phyloP scores from a whole-genome alignment of 2,888 invertebrate genomes.

The Erpobdella octoculata region DNA sequence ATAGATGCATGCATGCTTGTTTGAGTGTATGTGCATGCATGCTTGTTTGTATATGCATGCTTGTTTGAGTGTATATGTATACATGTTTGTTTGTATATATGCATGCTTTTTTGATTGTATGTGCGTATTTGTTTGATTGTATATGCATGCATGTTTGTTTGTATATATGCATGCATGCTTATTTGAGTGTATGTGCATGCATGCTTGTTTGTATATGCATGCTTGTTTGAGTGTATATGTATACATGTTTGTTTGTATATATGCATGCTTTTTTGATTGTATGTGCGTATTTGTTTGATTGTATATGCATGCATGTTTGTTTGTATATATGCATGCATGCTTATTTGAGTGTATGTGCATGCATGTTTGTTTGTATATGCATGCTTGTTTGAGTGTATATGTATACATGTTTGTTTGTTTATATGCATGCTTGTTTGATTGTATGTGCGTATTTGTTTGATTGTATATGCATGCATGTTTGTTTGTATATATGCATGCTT shows the following conservation, averaged over 20 bases:
- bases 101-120: background rate
- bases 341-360: background rate
- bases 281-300: background rate
- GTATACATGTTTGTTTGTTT: background rate
- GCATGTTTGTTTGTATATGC: too few species aligned
- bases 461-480: too few species aligned
- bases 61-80: background rate
- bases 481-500: too few species aligned
- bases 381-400: background rate
- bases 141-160: background rate
- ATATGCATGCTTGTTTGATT: too few species aligned
- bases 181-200: background rate
- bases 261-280: background rate
- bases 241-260: background rate
- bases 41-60: background rate
- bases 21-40: too few species aligned
- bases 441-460: too few species aligned
- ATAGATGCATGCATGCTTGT: too few species aligned
- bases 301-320: background rate
- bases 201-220: background rate
- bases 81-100: background rate
- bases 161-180: background rate
- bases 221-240: background rate
- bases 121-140: background rate
- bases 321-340: background rate